Base-by-base conservation (phyloP, 2,888 invertebrate species). In the Torymus tubicola region DNA sequence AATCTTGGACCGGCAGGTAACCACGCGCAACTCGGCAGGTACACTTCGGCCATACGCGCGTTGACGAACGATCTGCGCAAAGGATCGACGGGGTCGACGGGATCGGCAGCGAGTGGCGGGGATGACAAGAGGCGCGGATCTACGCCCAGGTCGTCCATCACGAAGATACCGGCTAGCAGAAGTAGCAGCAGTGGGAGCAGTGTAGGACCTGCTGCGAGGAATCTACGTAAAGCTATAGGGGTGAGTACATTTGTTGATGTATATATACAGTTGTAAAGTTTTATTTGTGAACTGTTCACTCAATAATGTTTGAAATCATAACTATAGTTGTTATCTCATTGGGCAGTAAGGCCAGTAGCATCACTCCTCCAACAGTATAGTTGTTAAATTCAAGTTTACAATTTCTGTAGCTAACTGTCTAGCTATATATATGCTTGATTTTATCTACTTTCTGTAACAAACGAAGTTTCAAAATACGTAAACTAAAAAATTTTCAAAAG, bases 111-210 rank as follows among this genome's bases (percentile, higher is more conserved):
- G 42, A 42, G 42, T 8, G 42, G 42, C 2, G 68, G 73, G 13
- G 69, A 88, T 87, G 61, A 90, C 89, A 55, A 91, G 91, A 80
- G 91, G 55, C 86, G 86, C 2, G 81, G 77, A 73, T 58, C 79
- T n/a, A 84, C 84, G 78, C 85, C 85, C 11, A 86, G 88, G 67
- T 85, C 85, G 2, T 86, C 85, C 42, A 86, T 85, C 31, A 87
- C 85, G 79, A 91, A 92, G 72, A 92, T 93, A 18, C 93, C 93
- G 0, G 93, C 93, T 0, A 93, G 93, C 86, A 91, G 93, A 42
- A 93, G 93, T 74, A 90, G 93, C 84, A 93, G 93, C 83, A 93
- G 93, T 86, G 93, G 93, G 1, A 93, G 93, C 75, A 93, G 93
- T 86, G 92, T 93, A 2, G 93, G 93, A 2, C 92, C 91, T 77